Evolutionary conservation across 2,888 invertebrate genomes (phyloP).

Genomic region (Platycheirus rosarum): DNA sequence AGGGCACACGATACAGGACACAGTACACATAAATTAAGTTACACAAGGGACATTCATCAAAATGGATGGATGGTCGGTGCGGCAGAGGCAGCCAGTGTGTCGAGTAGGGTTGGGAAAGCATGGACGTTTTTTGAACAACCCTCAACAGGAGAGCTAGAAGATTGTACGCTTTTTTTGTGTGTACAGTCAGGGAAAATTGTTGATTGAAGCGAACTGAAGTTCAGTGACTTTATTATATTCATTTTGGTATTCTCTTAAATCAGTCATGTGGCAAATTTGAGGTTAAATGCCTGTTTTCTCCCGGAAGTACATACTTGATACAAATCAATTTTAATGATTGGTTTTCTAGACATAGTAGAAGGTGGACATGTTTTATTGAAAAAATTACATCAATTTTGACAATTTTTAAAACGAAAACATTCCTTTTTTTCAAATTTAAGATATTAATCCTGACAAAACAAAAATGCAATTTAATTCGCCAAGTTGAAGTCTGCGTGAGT

Average conservation of each 20-base stretch:
- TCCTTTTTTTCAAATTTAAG: too few relatives aligned
- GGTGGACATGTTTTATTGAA: too few relatives aligned
- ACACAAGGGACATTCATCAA: slow-evolving; percentile 68
- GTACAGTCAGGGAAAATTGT: slow-evolving; percentile 19
- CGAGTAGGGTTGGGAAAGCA: slow-evolving; percentile 1
- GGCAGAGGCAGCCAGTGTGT: background rate
- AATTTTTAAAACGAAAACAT: too few relatives aligned
- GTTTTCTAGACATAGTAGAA: too few relatives aligned
- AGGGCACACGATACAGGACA: too few relatives aligned
- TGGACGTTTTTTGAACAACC: slow-evolving; percentile 14
- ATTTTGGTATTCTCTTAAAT: slow-evolving; percentile 19
- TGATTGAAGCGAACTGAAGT: slow-evolving; percentile 58
- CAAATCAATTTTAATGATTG: too few relatives aligned
- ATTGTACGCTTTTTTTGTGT: background rate
- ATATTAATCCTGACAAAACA: too few relatives aligned
- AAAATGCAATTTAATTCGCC: too few relatives aligned
- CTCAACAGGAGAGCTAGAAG: slow-evolving; percentile 12
- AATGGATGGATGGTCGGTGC: slow-evolving; percentile 60
- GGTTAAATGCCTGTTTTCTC: slow-evolving; percentile 25
- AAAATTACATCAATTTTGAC: too few relatives aligned
- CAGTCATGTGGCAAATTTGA: slow-evolving; percentile 42
- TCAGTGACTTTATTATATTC: slow-evolving; percentile 44
- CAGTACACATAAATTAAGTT: slow-evolving; percentile 60
- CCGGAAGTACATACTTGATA: background rate
- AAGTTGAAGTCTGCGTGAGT: too few relatives aligned